Percentiles rank a stretch among this genome's conserved stretches.
These are phyloP conservation scores for Polypedilum vanderplanki DNA, from an alignment of 1,140 invertebrate species.

Conservation along the genomic window DNA sequence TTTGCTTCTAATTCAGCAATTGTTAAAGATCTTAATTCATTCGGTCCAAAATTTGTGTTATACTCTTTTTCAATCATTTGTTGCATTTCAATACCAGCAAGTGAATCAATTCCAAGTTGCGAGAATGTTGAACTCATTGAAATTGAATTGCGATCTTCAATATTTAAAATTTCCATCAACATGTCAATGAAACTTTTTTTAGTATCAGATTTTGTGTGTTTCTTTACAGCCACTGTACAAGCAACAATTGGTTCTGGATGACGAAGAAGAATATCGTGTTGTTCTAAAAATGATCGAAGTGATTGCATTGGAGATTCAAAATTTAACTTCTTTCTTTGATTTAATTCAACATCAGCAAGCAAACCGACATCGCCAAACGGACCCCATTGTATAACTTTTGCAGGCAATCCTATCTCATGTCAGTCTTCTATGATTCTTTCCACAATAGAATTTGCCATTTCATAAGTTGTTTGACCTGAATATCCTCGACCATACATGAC, in stretches of 20 bases:
- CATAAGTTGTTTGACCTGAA: too few relatives aligned
- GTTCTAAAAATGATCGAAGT: slow-evolving; percentile 62
- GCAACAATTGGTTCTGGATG: slow-evolving; percentile 56
- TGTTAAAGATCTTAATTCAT: slow-evolving; percentile 60
- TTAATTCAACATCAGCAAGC: slow-evolving; percentile 69
- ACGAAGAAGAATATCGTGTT: slow-evolving; percentile 57
- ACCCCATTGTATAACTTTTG: slow-evolving; percentile 57
- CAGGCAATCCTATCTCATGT: slow-evolving; percentile 50
- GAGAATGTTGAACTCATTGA: slow-evolving; percentile 52
- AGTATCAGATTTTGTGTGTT: slow-evolving; percentile 44
- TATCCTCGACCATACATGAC: too few relatives aligned
- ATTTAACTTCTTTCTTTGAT: slow-evolving; percentile 56
- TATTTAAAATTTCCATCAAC: slow-evolving; percentile 51
- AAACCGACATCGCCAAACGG: slow-evolving; percentile 56
- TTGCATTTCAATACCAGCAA: slow-evolving; percentile 79
- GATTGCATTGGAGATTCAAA: slow-evolving; percentile 71
- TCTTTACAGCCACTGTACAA: slow-evolving; percentile 64
- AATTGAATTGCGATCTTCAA: slow-evolving; percentile 47
- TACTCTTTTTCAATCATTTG: slow-evolving; percentile 70
- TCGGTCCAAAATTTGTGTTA: slow-evolving; percentile 62
- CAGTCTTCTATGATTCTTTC: slow-evolving; percentile 54
- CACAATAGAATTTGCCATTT: too few relatives aligned
- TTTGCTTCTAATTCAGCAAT: too few relatives aligned
- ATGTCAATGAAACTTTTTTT: slow-evolving; percentile 52
- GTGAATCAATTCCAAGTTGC: slow-evolving; percentile 75